Base-by-base conservation (phyloP, 2,113 vertebrate species). In the Coptodon rendalli region DNA sequence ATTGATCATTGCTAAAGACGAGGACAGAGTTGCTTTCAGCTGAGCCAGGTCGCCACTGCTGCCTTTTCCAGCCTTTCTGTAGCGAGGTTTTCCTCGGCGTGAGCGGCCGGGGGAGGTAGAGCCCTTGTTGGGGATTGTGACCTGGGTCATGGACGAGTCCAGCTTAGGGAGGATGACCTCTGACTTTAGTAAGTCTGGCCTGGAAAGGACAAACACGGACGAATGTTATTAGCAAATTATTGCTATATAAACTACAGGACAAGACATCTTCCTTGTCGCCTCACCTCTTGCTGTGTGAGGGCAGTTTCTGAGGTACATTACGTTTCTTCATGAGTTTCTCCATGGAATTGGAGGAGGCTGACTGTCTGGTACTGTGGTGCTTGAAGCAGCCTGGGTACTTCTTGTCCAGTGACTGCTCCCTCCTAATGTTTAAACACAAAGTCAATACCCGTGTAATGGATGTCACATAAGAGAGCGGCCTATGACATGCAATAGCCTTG, bases 271-370 rank as follows among this genome's bases (percentile, higher is more conserved):
- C n/a, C 22, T 4, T 22, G 34, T 81, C 14, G 13, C 43, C 92
- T 92, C 82, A 98, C 98, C 98, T 97, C 94, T 98, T 99, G 95
- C 97, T 97, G 78, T 99, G 97, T 1, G 97, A 96, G 1, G 98
- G 97, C 34, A 98, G 97, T 85, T 99, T 99, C 94, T 99, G 98
- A 61, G 98, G 98, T 61, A 98, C 96, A n/a, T 98, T 98, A 86
- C 98, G 97, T 92, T 99, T 99, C 96, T 99, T 99, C 94, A 99
- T 97, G 83, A 99, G 97, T 81, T 98, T 99, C 92, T 99, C 98
- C 95, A 99, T 97, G 0, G 98, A 98, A 94, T 98, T 98, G 38
- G 98, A 97, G 11, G 98, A 97, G 36, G 97, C 96, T 2, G 97
- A 96, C 82, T 97, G 96, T 90, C 97, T 95, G n/a, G 97, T 96